Conservation (phyloP, 2,888 invertebrate species). For the Biston betularia region DNA sequence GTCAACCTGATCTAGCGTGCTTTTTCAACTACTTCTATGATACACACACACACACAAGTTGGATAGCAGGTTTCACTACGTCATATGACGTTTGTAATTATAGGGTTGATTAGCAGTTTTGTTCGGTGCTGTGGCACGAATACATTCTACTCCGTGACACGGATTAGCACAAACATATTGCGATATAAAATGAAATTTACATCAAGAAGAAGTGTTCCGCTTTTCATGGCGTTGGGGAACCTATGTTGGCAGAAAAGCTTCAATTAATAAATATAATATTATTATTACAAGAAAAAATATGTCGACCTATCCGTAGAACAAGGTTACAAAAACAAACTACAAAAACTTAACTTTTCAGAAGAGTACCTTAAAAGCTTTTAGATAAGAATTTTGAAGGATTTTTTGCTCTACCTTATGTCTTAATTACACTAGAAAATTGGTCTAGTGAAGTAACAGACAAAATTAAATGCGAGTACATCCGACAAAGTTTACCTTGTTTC, state of each 20-base stretch:
- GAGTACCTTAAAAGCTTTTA: too few relatives aligned
- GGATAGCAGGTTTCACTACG: constrained; percentile 1
- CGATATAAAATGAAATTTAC: constrained; percentile 18
- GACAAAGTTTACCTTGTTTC: too few relatives aligned
- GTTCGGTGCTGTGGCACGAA: neutral
- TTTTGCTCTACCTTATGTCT: too few relatives aligned
- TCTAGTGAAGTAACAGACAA: too few relatives aligned
- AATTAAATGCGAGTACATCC: too few relatives aligned
- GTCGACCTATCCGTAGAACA: too few relatives aligned
- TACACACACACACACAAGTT: constrained; percentile 4
- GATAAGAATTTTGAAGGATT: too few relatives aligned
- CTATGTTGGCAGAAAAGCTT: constrained; percentile 11
- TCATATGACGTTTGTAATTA: neutral
- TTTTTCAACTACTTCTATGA: neutral
- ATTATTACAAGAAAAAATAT: too few relatives aligned
- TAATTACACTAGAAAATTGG: too few relatives aligned
- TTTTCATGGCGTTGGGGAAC: constrained; percentile 8
- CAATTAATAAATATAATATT: neutral
- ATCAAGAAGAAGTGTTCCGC: constrained; percentile 10
- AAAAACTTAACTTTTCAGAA: too few relatives aligned
- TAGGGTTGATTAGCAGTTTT: constrained; percentile 4
- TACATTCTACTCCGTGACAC: constrained; percentile 1
- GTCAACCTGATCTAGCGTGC: constrained; percentile 5
- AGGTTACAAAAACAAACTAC: too few relatives aligned
- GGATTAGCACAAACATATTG: constrained; percentile 21